Evolutionary conservation across 2,888 invertebrate genomes (phyloP).

Genomic region (Chironomus riparius): DNA sequence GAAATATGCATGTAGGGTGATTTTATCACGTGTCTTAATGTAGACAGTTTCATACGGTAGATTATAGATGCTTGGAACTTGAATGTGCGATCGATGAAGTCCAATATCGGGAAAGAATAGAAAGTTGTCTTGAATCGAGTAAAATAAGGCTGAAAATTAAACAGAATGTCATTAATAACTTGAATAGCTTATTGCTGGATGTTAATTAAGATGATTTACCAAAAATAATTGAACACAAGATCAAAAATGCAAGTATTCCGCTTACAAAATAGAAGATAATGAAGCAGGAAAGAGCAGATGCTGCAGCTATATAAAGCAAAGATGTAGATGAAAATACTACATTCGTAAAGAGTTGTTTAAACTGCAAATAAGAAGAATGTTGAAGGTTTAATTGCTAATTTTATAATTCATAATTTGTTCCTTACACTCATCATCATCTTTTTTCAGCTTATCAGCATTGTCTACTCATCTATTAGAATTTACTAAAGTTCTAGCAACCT

Average conservation of each 20-base stretch:
- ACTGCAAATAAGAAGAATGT: background rate
- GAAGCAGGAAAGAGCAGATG: conserved; percentile 63
- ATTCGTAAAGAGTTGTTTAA: background rate
- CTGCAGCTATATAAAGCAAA: conserved; percentile 42
- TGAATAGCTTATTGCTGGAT: background rate
- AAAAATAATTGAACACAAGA: conserved; percentile 35
- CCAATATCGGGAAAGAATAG: conserved; percentile 87
- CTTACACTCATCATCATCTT: conserved; percentile 10
- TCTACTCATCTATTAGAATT: background rate
- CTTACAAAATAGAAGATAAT: conserved; percentile 79
- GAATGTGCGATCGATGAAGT: conserved; percentile 75
- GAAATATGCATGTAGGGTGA: conserved; percentile 70
- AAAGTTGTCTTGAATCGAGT: conserved; percentile 76
- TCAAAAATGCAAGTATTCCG: conserved; percentile 58
- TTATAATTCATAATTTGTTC: background rate
- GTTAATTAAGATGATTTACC: background rate
- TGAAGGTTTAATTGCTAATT: background rate
- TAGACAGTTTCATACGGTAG: conserved; percentile 78
- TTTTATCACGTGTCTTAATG: conserved; percentile 66
- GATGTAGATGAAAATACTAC: conserved; percentile 8
- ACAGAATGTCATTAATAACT: background rate
- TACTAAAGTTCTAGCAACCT: too few relatives aligned
- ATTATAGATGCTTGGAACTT: conserved; percentile 75
- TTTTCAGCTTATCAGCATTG: conserved; percentile 1
- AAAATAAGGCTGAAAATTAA: conserved; percentile 59